Conservation (phyloP, 2,113 vertebrate species). For the Alaudala cheleensis region DNA sequence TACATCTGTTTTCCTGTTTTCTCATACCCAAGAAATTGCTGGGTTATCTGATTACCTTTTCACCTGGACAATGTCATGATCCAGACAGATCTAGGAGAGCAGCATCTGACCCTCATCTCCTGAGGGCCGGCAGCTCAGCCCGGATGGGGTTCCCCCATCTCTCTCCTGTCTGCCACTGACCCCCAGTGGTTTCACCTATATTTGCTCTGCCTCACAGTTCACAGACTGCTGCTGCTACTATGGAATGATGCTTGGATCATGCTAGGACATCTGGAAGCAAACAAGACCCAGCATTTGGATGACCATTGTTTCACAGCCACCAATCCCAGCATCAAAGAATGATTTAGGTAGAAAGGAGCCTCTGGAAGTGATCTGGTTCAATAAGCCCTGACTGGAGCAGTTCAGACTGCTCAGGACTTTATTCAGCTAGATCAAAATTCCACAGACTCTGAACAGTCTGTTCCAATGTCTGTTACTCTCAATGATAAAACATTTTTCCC, state of each 20-base stretch:
- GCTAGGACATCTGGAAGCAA: neutral
- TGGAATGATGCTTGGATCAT: neutral
- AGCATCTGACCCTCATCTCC: neutral
- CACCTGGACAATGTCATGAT: neutral
- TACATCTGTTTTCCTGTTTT: neutral
- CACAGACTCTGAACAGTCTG: neutral
- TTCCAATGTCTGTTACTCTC: neutral
- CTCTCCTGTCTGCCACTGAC: conserved; percentile 53
- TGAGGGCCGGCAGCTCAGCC: neutral
- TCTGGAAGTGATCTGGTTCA: neutral
- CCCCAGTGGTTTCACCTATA: conserved; percentile 31
- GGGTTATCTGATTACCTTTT: neutral
- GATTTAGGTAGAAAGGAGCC: neutral
- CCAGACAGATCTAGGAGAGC: neutral
- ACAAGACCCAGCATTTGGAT: neutral
- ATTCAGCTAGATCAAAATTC: neutral
- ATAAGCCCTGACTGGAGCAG: neutral
- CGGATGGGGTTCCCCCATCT: neutral
- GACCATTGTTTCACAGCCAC: neutral
- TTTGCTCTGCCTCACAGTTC: neutral
- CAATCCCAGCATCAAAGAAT: neutral
- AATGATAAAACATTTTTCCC: neutral
- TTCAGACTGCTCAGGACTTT: neutral
- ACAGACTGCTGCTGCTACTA: neutral
- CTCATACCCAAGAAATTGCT: neutral